Conservation (phyloP, 2,888 invertebrate genomes). For the Pseudococcus jackbeardsleyi region DNA sequence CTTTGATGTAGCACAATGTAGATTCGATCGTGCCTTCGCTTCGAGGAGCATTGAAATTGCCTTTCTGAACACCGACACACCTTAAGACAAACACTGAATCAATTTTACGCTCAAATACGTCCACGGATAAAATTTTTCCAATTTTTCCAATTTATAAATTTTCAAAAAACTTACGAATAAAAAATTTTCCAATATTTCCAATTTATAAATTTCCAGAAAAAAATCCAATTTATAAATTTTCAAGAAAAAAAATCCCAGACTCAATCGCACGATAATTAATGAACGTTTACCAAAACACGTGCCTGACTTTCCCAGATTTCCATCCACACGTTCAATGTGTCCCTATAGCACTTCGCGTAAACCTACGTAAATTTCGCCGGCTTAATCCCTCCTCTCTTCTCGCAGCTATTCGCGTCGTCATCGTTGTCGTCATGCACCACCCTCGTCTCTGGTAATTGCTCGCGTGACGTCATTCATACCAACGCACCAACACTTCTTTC, state of each 20-base stretch:
- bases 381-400: neutral
- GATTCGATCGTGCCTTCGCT: neutral
- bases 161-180: neutral
- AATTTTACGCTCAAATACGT: neutral
- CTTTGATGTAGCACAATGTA: slow-evolving; percentile 27
- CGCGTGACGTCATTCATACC: slow-evolving; percentile 16
- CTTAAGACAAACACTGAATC: neutral
- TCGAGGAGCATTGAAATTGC: neutral
- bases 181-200: neutral
- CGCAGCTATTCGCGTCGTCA: neutral
- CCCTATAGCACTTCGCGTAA: neutral
- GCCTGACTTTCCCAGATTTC: neutral
- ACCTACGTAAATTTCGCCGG: no score
- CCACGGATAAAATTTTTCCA: neutral
- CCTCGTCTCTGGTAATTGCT: neutral
- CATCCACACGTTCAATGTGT: neutral
- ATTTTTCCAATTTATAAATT: neutral
- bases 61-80: neutral
- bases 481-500: neutral
- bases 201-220: neutral
- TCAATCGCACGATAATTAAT: neutral
- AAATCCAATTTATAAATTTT: neutral
- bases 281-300: slow-evolving; percentile 7
- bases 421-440: neutral
- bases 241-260: neutral